Conservation (phyloP, 2,797 vertebrate genomes). For the Sphenodon punctatus region DNA sequence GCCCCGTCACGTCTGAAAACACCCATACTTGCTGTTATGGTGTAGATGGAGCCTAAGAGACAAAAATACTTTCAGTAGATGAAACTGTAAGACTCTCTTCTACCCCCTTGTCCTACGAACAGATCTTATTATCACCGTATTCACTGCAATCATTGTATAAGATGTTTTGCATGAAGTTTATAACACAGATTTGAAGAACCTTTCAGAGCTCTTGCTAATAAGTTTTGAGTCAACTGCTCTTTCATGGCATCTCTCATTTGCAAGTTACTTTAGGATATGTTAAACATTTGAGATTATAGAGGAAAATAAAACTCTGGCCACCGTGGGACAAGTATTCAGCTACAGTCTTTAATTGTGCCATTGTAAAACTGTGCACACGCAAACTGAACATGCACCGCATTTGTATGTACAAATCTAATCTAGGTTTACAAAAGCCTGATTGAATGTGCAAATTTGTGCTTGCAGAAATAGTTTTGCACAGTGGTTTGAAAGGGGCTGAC, state of each 20-base stretch:
- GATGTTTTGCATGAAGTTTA: neutral
- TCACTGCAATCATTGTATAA: neutral
- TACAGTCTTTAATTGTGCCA: neutral
- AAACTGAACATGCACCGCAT: neutral
- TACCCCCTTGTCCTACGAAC: too few species aligned
- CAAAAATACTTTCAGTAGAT: neutral
- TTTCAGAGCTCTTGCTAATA: neutral
- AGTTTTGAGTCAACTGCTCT: neutral
- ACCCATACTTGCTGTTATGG: too few species aligned
- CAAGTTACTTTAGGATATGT: neutral
- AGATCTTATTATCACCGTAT: too few species aligned
- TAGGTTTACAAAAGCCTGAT: neutral
- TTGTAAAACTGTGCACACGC: neutral
- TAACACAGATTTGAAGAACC: neutral
- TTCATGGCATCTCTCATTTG: neutral
- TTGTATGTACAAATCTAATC: neutral
- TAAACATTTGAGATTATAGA: neutral
- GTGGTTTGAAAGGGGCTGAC: neutral
- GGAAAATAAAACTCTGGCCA: neutral
- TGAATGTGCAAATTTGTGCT: fast-evolving
- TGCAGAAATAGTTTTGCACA: neutral
- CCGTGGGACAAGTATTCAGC: neutral
- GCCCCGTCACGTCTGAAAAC: too few species aligned
- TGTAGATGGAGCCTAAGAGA: neutral
- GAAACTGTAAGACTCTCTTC: neutral